phyloP scores from a whole-genome alignment of 30 jellyfish, hydroid and myxozoan species.

The Pseudorhiza aurosa region DNA sequence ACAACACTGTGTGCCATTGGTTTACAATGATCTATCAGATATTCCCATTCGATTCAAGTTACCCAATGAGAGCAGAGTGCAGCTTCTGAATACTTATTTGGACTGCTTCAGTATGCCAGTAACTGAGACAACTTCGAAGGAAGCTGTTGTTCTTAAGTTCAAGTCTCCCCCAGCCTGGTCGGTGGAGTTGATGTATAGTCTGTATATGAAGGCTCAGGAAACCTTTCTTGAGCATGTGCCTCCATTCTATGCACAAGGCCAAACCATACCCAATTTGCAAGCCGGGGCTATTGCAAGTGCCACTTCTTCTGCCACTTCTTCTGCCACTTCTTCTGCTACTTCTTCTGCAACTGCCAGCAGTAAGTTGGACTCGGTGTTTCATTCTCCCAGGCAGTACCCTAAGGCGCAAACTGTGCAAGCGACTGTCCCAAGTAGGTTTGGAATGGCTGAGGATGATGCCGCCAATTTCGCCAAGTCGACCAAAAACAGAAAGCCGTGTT shows the following conservation, averaged over 20 bases:
- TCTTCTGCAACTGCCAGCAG: not conserved
- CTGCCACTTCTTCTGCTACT: not conserved
- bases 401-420: too few relatives aligned
- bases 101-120: conserved; percentile 53
- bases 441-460: not conserved
- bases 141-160: conserved; percentile 69
- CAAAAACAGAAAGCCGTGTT: not conserved
- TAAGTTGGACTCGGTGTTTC: too few relatives aligned
- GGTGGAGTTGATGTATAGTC: conserved; percentile 71
- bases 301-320: not conserved
- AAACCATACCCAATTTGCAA: not conserved
- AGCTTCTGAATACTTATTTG: conserved; percentile 29
- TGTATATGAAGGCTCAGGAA: conserved; percentile 43
- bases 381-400: too few relatives aligned
- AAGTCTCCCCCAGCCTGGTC: conserved; percentile 94
- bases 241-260: not conserved
- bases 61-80: conserved; percentile 21
- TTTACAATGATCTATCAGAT: conserved; percentile 17
- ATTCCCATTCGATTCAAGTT: conserved; percentile 54
- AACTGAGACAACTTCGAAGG: not conserved
- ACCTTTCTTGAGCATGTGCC: not conserved
- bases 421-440: not conserved
- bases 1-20: conserved; percentile 77
- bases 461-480: not conserved
- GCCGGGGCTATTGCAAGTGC: not conserved